Evolutionary conservation across 2,797 vertebrate genomes (phyloP).

Genomic region (Neomorphus geoffroyi): DNA sequence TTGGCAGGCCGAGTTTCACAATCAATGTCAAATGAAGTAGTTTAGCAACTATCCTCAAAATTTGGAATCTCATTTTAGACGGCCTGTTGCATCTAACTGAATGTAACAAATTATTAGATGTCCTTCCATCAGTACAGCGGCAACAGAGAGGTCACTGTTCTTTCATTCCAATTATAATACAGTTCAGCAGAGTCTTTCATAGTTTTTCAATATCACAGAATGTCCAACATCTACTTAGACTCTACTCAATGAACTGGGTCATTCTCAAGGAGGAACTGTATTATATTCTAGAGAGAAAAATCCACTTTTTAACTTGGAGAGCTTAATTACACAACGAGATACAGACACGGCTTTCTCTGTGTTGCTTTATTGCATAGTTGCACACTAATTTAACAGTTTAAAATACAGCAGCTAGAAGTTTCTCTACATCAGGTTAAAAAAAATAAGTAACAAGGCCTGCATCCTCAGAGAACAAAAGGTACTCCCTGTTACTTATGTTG

Average conservation of each 20-base stretch:
- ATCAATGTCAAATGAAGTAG: background rate
- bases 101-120: background rate
- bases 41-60: background rate
- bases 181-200: conserved; percentile 34
- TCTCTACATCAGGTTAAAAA: background rate
- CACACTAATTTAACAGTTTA: background rate
- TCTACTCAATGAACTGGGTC: conserved; percentile 12
- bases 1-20: background rate
- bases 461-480: background rate
- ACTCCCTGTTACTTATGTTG: background rate
- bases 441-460: background rate
- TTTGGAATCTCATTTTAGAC: background rate
- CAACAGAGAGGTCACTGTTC: conserved; percentile 56
- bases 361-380: conserved; percentile 26
- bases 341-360: background rate
- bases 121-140: background rate
- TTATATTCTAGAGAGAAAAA: background rate
- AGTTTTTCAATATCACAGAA: background rate
- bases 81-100: background rate
- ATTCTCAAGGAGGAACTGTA: background rate
- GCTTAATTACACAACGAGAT: conserved; percentile 8
- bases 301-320: background rate
- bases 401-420: conserved; percentile 19
- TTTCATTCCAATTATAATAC: background rate
- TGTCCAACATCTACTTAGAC: conserved; percentile 10